phyloP scores from a whole-genome alignment of 2,797 vertebrate species.

The Phoebastria nigripes region DNA sequence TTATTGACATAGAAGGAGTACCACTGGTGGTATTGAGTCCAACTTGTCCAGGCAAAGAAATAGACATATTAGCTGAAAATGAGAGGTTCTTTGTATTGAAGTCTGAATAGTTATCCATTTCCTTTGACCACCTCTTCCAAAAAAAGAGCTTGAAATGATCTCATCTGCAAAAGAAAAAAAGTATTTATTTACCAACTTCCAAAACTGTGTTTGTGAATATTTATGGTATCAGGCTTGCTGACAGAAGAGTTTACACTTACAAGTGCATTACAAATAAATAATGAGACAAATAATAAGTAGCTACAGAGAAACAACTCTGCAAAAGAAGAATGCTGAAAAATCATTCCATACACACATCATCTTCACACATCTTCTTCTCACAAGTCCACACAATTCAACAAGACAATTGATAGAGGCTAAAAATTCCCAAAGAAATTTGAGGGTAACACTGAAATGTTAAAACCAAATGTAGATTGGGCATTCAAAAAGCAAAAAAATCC shows the following conservation, averaged over 20 bases:
- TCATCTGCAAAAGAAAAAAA: slow-evolving; percentile 63
- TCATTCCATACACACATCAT: not conserved
- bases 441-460: not conserved
- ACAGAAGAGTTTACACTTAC: not conserved
- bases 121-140: slow-evolving; percentile 51
- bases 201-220: not conserved
- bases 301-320: not conserved
- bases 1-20: slow-evolving; percentile 87
- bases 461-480: not conserved
- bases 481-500: not conserved
- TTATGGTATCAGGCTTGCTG: not conserved
- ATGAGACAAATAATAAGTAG: not conserved
- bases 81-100: slow-evolving; percentile 59
- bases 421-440: not conserved
- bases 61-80: slow-evolving; percentile 58
- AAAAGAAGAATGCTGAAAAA: not conserved
- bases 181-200: not conserved
- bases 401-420: not conserved
- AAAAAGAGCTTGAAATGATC: slow-evolving; percentile 7
- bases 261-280: not conserved
- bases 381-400: not conserved
- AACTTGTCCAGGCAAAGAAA: slow-evolving; percentile 39
- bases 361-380: not conserved
- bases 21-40: slow-evolving; percentile 42
- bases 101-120: slow-evolving; percentile 71